Percentiles rank a stretch among this genome's conserved stretches.
phyloP scores from a whole-genome alignment of 2,113 vertebrate species.

The Chroicocephalus ridibundus region DNA sequence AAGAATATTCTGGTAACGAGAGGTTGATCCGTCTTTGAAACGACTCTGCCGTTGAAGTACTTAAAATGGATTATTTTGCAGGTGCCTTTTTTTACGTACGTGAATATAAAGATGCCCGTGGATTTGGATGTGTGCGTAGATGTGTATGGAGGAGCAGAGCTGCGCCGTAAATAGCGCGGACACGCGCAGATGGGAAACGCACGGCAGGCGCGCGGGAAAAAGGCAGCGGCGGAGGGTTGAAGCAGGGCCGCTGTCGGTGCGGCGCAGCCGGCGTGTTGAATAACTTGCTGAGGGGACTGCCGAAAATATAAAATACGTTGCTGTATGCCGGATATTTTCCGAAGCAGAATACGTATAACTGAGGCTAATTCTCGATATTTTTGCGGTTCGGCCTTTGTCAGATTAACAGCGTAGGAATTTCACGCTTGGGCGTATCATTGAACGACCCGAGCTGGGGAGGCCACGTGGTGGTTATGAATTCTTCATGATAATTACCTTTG shows the following conservation, averaged over 20 bases:
- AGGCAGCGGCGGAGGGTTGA: not conserved
- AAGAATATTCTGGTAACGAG: not conserved
- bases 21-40: not conserved
- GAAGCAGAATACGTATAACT: not conserved
- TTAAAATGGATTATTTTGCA: not conserved
- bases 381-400: not conserved
- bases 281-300: not conserved
- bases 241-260: not conserved
- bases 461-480: not conserved
- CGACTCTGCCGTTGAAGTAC: not conserved
- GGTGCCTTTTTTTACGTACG: not conserved
- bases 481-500: not conserved
- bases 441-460: not conserved
- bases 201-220: not conserved
- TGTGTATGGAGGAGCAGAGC: not conserved
- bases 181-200: not conserved
- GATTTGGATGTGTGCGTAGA: not conserved
- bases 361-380: not conserved
- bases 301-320: not conserved
- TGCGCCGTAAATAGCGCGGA: not conserved
- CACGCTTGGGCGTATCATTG: not conserved
- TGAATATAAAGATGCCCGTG: fast-evolving
- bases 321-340: not conserved
- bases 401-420: not conserved
- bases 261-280: not conserved